Conservation (phyloP, 2,888 invertebrate species). For the Linyphia triangularis region DNA sequence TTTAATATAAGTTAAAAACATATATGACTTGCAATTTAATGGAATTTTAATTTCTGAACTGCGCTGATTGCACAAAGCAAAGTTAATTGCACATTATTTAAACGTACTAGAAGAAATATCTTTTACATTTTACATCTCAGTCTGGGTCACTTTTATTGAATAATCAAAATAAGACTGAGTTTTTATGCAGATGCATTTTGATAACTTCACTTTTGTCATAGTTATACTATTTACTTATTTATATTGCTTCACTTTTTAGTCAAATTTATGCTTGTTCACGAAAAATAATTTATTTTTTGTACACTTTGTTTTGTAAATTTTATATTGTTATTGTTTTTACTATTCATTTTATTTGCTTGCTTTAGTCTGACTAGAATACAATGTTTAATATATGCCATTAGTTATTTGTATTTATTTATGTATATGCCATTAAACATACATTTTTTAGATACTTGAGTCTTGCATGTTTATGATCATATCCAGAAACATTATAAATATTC, state of each 20-base stretch:
- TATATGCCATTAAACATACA: conserved; percentile 31
- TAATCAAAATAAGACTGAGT: not conserved
- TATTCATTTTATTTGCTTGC: conserved; percentile 10
- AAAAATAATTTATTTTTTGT: conserved; percentile 25
- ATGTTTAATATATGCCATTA: not conserved
- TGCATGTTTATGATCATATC: too few relatives aligned
- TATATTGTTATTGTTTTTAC: conserved; percentile 37
- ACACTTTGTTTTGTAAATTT: conserved; percentile 12
- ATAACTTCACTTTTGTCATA: not conserved
- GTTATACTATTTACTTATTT: not conserved
- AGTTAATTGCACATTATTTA: too few relatives aligned
- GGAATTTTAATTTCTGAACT: too few relatives aligned
- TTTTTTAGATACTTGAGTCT: not conserved
- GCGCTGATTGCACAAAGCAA: too few relatives aligned
- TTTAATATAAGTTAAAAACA: too few relatives aligned
- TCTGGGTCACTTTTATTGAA: too few relatives aligned
- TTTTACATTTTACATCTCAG: too few relatives aligned
- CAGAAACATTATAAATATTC: too few relatives aligned
- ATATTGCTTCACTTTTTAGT: not conserved
- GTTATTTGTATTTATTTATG: conserved; percentile 25
- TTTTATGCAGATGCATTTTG: not conserved
- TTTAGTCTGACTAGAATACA: conserved; percentile 4
- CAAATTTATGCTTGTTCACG: not conserved
- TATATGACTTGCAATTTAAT: too few relatives aligned
- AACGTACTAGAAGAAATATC: too few relatives aligned